A percentile compares a stretch with the other conserved stretches of the same genome.
Evolutionary conservation across 2,797 vertebrate genomes (phyloP).

Genomic region (Enteromius radiatus): DNA sequence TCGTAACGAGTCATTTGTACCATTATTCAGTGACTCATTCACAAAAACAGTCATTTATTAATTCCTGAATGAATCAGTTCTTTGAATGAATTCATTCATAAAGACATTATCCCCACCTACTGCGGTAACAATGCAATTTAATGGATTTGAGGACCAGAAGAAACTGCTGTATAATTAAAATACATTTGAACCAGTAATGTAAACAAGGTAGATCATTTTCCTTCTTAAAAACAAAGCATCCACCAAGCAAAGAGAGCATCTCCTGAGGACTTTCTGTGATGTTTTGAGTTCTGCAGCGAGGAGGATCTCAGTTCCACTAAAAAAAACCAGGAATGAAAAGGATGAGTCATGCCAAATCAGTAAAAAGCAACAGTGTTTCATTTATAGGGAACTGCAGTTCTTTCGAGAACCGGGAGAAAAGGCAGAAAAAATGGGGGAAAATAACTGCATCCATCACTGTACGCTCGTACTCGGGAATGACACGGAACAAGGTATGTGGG

Average conservation of each 20-base stretch:
- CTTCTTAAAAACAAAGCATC: background rate
- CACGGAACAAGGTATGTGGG: constrained; percentile 38
- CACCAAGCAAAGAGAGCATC: background rate
- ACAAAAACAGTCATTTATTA: background rate
- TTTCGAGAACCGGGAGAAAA: background rate
- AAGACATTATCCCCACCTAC: background rate
- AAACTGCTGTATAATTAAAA: background rate
- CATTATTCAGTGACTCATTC: background rate
- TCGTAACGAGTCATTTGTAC: background rate
- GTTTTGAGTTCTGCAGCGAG: constrained; percentile 1
- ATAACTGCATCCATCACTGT: constrained; percentile 1
- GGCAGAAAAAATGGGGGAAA: background rate
- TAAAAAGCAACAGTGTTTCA: constrained; percentile 37
- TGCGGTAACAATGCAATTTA: background rate
- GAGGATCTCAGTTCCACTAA: background rate
- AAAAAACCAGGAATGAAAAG: constrained; percentile 20
- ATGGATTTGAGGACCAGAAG: background rate
- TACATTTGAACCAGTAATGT: background rate
- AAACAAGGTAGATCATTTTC: background rate
- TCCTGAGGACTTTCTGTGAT: constrained; percentile 21
- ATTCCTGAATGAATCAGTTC: constrained; percentile 6
- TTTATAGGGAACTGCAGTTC: constrained; percentile 24
- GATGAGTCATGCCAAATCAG: constrained; percentile 39
- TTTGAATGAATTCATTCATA: background rate
- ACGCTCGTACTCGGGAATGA: constrained; percentile 26